Conservation (phyloP, 2,797 vertebrate species). For the Acanthiza pusilla region DNA sequence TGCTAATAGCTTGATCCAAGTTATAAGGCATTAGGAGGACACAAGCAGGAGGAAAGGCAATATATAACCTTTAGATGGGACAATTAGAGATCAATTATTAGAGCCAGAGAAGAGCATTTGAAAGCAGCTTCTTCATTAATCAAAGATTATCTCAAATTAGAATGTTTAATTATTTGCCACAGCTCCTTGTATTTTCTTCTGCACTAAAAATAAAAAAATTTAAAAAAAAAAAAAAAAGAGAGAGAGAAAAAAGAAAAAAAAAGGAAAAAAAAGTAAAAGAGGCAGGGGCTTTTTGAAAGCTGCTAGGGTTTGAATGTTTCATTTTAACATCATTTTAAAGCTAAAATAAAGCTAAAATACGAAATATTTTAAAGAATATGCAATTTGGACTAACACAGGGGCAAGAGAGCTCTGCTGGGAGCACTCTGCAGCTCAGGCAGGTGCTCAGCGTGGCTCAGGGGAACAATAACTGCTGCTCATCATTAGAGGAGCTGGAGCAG, state of each 20-base stretch:
- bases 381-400: background rate
- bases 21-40: constrained; percentile 57
- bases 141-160: constrained; percentile 61
- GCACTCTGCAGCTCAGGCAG: background rate
- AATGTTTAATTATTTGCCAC: constrained; percentile 56
- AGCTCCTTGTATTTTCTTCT: background rate
- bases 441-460: accelerated
- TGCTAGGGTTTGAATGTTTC: background rate
- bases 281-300: background rate
- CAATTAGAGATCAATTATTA: constrained; percentile 66
- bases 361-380: background rate
- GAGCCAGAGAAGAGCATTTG: constrained; percentile 21
- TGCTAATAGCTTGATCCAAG: constrained; percentile 37
- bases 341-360: background rate
- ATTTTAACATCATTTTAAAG: background rate
- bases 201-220: background rate
- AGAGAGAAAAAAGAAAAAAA: too few species aligned
- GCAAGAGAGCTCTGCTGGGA: background rate
- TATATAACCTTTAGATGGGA: constrained; percentile 65
- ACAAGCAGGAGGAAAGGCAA: constrained; percentile 56
- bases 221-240: background rate
- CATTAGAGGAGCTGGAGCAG: background rate
- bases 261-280: too few species aligned
- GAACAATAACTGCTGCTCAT: background rate
- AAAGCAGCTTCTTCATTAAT: constrained; percentile 58